phyloP scores from a whole-genome alignment of 2,888 invertebrate genomes.

The Zeuzera pyrina region DNA sequence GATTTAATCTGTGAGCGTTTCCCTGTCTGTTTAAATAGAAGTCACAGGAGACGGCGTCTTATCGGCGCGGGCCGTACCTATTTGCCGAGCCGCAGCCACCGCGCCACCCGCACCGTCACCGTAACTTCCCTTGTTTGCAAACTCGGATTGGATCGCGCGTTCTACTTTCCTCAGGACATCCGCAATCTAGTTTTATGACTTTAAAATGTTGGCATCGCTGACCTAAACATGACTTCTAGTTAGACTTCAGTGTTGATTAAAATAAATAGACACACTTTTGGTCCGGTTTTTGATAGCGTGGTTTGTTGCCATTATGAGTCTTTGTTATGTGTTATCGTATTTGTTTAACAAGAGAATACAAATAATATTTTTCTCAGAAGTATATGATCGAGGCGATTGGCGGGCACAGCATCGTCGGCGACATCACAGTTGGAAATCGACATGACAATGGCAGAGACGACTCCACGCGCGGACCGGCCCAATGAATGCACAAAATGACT shows the following conservation, averaged over 20 bases:
- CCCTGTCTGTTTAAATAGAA: conserved; percentile 65
- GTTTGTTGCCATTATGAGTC: conserved; percentile 1
- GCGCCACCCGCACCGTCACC: conserved; percentile 37
- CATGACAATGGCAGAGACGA: conserved; percentile 46
- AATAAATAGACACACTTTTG: neutral
- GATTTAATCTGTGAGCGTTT: conserved; percentile 65
- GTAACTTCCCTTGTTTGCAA: conserved; percentile 71
- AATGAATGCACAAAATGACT: conserved; percentile 51
- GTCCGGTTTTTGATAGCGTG: neutral
- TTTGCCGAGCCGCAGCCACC: conserved; percentile 47
- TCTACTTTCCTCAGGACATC: conserved; percentile 64
- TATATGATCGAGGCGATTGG: conserved; percentile 27
- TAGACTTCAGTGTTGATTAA: neutral
- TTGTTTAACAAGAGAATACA: conserved; percentile 17
- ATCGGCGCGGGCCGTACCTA: conserved; percentile 55
- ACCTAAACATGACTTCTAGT: conserved; percentile 25
- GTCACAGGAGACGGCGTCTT: conserved; percentile 62
- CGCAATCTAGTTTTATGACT: conserved; percentile 68
- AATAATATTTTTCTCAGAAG: conserved; percentile 29
- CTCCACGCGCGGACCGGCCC: conserved; percentile 31
- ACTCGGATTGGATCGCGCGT: conserved; percentile 69
- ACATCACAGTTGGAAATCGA: conserved; percentile 52
- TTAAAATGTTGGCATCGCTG: conserved; percentile 50
- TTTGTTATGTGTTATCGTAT: conserved; percentile 13
- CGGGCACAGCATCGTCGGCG: conserved; percentile 38